Evolutionary conservation across 2,888 invertebrate species (phyloP), one percentile per base, ranked within the genome.

Genomic region (Pristionchus fissidentatus): DNA sequence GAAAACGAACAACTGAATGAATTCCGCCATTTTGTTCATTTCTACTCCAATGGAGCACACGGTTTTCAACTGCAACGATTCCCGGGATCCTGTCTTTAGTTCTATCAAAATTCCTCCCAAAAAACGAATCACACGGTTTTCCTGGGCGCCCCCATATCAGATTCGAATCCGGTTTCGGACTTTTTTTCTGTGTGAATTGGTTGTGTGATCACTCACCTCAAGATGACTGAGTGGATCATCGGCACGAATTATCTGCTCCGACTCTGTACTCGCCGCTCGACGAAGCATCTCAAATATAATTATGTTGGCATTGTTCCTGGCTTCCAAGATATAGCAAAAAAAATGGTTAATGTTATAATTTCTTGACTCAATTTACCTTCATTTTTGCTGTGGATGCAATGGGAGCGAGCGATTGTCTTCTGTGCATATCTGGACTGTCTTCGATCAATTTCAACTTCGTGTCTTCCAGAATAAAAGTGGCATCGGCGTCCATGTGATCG

Each of bases 391-490:
- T 78, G 35, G 26, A 26, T 35, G 78, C 78, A 38, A 78, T 55
- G 35, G 78, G 78, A 32, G 78, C 78, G 38, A 78, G 78, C n/a
- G 38, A 38, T n/a, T 78, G 78, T 52, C 78, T 29, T 35, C 78
- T 49, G 32, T 66, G 57, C 43, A 46, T 52, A 29, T 43, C 60
- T n/a, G 75, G 82, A 66, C 5, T 86, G 41, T 60, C 41, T 41
- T 88, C 88, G 57, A 92, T 89, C 38, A 92, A 84, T 82, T 92
- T 92, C 75, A 92, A 83, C 62, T 89, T 89, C 7, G 87, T 87
- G 84, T 92, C 91, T 83, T 92, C 92, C 32, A 92, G 85, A 66
- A 92, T 90, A 82, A 92, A 92, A 0, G 89, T 89, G 8, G 90
- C 91, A 81, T 92, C 92, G 55, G 70, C 70, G 13, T 78, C 78